These are phyloP conservation scores for Australoheros scitulus DNA, from an alignment of 2,113 vertebrate species.

Conservation along the genomic window DNA sequence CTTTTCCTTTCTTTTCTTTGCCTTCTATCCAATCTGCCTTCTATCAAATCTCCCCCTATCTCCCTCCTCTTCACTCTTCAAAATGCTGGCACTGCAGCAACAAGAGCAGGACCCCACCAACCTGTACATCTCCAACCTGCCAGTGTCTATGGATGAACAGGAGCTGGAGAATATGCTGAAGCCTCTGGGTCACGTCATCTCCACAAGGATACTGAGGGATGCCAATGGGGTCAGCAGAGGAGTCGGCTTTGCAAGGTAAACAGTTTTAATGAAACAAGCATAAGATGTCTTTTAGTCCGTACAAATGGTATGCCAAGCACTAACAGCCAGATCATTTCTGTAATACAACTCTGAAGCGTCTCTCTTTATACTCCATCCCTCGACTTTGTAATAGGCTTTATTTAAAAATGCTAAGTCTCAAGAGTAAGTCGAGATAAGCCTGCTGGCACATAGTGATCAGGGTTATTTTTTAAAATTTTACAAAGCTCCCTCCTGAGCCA, in stretches of 20 bases:
- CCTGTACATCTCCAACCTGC: conserved; percentile 97
- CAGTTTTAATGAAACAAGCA: neutral
- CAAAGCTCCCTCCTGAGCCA: neutral
- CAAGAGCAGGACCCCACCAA: conserved; percentile 98
- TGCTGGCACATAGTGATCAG: neutral
- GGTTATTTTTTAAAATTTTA: neutral
- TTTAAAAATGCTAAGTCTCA: conserved; percentile 2
- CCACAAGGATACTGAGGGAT: conserved; percentile 95
- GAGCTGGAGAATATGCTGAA: conserved; percentile 98
- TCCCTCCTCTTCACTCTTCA: neutral
- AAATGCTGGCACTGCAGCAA: conserved; percentile 81
- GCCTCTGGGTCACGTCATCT: conserved; percentile 96
- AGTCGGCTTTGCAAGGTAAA: conserved; percentile 95
- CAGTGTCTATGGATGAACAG: conserved; percentile 96
- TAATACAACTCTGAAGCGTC: neutral
- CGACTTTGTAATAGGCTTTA: neutral
- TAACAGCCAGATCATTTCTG: neutral
- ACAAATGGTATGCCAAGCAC: neutral
- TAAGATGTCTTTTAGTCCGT: neutral
- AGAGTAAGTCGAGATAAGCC: neutral
- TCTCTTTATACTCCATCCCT: neutral
- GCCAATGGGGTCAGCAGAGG: conserved; percentile 96
- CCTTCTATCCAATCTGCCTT: neutral
- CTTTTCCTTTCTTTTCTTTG: neutral
- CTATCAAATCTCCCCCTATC: neutral